phyloP scores from a whole-genome alignment of 2,888 invertebrate genomes.

The Sesamia inferens region DNA sequence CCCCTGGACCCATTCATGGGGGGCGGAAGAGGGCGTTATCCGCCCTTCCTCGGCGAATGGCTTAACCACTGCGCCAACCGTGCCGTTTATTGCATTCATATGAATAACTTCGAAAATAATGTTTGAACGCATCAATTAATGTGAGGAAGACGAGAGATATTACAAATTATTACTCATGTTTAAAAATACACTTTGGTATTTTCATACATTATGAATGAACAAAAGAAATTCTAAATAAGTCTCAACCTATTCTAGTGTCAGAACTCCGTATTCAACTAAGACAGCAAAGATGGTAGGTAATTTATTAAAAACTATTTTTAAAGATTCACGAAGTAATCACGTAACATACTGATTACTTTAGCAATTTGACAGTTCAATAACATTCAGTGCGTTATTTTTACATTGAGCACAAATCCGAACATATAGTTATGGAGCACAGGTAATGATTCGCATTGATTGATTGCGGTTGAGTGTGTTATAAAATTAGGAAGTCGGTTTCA shows the following conservation, averaged over 20 bases:
- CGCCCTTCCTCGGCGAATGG: no score
- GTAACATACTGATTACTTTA: background rate
- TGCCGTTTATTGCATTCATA: constrained; percentile 2
- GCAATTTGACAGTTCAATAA: background rate
- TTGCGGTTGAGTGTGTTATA: no score
- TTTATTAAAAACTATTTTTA: background rate
- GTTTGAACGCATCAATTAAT: constrained; percentile 15
- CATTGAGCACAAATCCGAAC: background rate
- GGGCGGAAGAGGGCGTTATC: no score
- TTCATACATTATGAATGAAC: background rate
- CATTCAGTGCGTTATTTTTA: background rate
- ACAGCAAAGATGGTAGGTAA: background rate
- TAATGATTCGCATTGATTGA: no score
- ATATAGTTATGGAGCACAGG: no score
- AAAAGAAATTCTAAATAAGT: background rate
- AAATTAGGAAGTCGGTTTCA: background rate
- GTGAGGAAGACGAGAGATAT: constrained; percentile 22
- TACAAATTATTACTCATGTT: background rate
- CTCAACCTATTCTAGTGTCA: background rate
- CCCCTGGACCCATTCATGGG: no score
- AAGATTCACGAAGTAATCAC: background rate
- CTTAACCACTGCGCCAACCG: no score
- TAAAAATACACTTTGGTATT: background rate
- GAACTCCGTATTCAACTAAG: background rate
- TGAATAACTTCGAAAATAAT: constrained; percentile 23